Conservation (phyloP, 2,113 vertebrate genomes). For the Siniperca chuatsi region DNA sequence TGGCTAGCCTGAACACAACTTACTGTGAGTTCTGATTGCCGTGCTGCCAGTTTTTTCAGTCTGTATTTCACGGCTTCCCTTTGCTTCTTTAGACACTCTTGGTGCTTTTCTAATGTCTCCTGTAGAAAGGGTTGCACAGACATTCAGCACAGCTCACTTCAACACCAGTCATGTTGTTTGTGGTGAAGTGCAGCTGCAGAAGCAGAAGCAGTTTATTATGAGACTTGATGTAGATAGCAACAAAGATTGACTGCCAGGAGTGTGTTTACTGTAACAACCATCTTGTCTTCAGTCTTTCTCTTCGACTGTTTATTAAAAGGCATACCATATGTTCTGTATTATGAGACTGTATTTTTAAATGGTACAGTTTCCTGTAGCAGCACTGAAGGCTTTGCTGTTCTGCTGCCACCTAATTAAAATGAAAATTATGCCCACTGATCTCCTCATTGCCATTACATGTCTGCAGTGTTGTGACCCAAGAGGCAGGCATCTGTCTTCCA, state of each 20-base stretch:
- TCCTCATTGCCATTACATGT: background rate
- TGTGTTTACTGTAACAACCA: background rate
- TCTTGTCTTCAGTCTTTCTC: background rate
- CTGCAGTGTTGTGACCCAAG: slow-evolving; percentile 16
- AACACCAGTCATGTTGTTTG: background rate
- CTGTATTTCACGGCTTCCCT: slow-evolving; percentile 78
- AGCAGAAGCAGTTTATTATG: slow-evolving; percentile 30
- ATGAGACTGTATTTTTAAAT: background rate
- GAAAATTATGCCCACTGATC: background rate
- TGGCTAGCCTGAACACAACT: slow-evolving; percentile 49
- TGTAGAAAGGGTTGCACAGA: slow-evolving; percentile 65
- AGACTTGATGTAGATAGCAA: background rate
- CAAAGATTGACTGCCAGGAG: slow-evolving; percentile 10
- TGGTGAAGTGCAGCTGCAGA: slow-evolving; percentile 22
- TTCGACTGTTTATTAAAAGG: background rate
- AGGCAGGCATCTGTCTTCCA: background rate
- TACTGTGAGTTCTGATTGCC: slow-evolving; percentile 81
- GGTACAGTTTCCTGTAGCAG: background rate
- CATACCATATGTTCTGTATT: background rate
- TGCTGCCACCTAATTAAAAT: background rate
- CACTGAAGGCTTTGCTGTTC: background rate
- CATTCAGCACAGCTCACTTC: slow-evolving; percentile 15
- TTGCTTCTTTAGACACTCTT: slow-evolving; percentile 77
- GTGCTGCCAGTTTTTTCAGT: slow-evolving; percentile 81
- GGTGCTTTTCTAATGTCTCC: slow-evolving; percentile 76